Conservation (phyloP, 2,888 invertebrate species). For the Pogonocherus hispidulus region DNA sequence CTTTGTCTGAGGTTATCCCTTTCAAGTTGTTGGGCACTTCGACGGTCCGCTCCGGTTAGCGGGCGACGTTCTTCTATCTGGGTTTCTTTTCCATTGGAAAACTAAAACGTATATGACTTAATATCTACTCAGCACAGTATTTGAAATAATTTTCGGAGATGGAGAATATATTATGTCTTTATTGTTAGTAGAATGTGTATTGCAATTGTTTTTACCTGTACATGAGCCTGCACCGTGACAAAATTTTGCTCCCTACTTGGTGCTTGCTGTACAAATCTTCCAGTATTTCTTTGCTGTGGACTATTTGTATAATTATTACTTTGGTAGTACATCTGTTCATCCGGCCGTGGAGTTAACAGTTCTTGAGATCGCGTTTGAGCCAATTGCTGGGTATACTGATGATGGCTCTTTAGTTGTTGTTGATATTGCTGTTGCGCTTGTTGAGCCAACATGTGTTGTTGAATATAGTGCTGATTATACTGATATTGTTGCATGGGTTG, state of each 20-base stretch:
- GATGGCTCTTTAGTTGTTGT: conserved; percentile 65
- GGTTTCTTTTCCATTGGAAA: conserved; percentile 32
- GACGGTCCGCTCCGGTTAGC: conserved; percentile 66
- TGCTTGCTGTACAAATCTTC: conserved; percentile 40
- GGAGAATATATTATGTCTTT: too few species aligned
- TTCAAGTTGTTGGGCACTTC: conserved; percentile 76
- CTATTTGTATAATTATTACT: conserved; percentile 57
- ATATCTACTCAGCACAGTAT: neutral
- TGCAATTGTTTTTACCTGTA: conserved; percentile 34
- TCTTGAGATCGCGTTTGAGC: conserved; percentile 72
- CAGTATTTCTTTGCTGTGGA: conserved; percentile 54
- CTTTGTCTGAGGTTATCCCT: conserved; percentile 73
- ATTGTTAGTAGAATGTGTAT: too few species aligned
- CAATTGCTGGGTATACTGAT: conserved; percentile 62
- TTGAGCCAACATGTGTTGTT: conserved; percentile 69
- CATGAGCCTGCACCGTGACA: conserved; percentile 51
- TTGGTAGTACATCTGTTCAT: conserved; percentile 64
- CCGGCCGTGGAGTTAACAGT: conserved; percentile 69
- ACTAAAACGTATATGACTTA: conserved; percentile 21
- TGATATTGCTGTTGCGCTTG: conserved; percentile 59
- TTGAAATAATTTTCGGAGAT: too few species aligned
- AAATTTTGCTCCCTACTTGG: conserved; percentile 57
- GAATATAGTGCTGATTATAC: conserved; percentile 67
- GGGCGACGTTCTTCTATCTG: conserved; percentile 40
- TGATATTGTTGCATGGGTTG: conserved; percentile 66